Conservation (phyloP, 1,140 invertebrate species). For the Cataglyphis hispanica region DNA sequence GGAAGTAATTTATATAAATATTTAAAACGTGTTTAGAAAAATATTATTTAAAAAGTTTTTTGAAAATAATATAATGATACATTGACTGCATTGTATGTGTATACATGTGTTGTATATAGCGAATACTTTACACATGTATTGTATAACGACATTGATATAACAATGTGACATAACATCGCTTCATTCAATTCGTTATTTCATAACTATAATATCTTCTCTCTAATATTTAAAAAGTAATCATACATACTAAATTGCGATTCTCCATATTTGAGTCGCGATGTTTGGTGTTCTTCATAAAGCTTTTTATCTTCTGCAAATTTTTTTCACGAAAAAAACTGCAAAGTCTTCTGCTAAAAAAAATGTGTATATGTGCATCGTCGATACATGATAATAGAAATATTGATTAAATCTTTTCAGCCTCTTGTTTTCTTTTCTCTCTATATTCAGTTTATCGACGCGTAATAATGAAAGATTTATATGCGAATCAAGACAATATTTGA, state of each 20-base stretch:
- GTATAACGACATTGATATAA: not conserved
- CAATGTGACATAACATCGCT: not conserved
- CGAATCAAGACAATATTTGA: not conserved
- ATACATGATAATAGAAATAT: not conserved
- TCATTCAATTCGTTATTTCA: too few species aligned
- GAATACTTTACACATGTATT: too few species aligned
- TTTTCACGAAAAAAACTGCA: not conserved
- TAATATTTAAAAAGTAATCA: not conserved
- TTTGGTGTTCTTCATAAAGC: not conserved
- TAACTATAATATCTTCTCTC: not conserved
- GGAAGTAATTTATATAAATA: not conserved
- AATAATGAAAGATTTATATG: not conserved
- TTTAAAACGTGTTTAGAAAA: conserved; percentile 1
- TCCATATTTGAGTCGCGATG: not conserved
- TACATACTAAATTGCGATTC: not conserved
- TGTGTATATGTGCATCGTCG: too few species aligned
- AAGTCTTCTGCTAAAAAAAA: not conserved
- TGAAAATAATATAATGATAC: too few species aligned
- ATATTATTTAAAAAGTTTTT: too few species aligned
- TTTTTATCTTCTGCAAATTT: not conserved
- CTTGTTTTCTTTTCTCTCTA: not conserved
- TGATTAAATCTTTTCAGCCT: not conserved
- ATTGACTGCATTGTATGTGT: too few species aligned
- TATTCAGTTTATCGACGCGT: not conserved
- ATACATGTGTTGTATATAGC: not conserved